Base-by-base conservation (phyloP, 37 sponge, comb jelly and placozoan species). In the Amphimedon queenslandica region DNA sequence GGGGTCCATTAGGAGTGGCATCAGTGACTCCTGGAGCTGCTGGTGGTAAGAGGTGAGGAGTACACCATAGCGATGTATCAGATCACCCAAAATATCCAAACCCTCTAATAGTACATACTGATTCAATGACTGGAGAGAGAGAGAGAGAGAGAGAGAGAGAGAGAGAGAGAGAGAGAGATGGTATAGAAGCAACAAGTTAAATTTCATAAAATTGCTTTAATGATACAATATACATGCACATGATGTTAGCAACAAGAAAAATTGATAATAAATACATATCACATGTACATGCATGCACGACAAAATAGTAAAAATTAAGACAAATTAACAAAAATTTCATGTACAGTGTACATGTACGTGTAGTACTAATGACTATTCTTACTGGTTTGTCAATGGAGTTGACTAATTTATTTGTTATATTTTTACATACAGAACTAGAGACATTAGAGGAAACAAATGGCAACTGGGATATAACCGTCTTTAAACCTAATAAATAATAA, bases 391-490 rank as follows among this genome's bases (percentile, higher is more conserved):
- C 40, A 53, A 93, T 82, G 41, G 94, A 82, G 4, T 84, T 70
- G 63, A 88, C 81, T 57, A 93, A 70, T 41, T 66, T 75, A 30
- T 76, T 76, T 39, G 89, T 88, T 56, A 93, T 93, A 56, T 81
- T 80, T 37, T 82, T 57, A 42, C 84, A 78, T 42, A 78, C 84
- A 40, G 64, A 71, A 29, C 77, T 78, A 40, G 85, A 79, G 31
- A 88, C 82, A 24, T 47, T 55, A 28, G 37, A 70, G 34, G 79
- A 58, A 23, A 85, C 81, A 24, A 76, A 69, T 37, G 91, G 86
- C n/a, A 96, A 58, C 57, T 92, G 91, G 37, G 82, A 75, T 10
- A 97, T 97, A 36, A 97, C 92, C 27, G 90, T 97, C 90, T 94
- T 97, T 77, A 97, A 73, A 18, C 92, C 98, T 82, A 69, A 53